A percentile compares a stretch with the other conserved stretches of the same genome.
Conservation (phyloP, 2,113 vertebrate species). For the Thamnophis sirtalis region DNA sequence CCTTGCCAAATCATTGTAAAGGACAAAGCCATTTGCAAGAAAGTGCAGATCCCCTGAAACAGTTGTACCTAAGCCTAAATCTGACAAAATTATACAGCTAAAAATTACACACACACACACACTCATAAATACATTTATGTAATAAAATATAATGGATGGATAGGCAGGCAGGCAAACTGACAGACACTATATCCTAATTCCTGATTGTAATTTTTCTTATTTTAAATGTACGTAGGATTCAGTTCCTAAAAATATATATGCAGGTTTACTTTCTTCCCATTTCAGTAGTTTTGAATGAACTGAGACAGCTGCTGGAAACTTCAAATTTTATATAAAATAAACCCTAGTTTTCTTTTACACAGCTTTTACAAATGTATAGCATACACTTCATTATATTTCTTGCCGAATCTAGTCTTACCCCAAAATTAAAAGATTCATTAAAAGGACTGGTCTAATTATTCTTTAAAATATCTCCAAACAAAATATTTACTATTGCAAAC, state of each 20-base stretch:
- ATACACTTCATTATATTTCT: neutral
- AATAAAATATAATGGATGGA: neutral
- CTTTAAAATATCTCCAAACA: neutral
- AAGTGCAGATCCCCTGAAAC: neutral
- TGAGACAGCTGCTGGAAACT: slow-evolving; percentile 7
- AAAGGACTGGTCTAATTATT: slow-evolving; percentile 11
- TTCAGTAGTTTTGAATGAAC: slow-evolving; percentile 11
- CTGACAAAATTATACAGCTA: neutral
- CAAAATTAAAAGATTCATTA: slow-evolving; percentile 20
- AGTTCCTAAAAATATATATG: slow-evolving; percentile 9
- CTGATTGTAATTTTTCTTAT: slow-evolving; percentile 46
- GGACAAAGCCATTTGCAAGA: neutral
- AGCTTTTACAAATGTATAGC: slow-evolving; percentile 6
- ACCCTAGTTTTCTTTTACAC: neutral
- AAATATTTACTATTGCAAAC: neutral
- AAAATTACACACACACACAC: neutral
- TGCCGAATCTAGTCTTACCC: slow-evolving; percentile 13
- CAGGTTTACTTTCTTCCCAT: neutral
- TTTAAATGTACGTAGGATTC: slow-evolving; percentile 1
- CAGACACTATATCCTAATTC: neutral
- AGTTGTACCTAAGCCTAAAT: neutral
- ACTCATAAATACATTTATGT: neutral
- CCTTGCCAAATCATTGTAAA: slow-evolving; percentile 10
- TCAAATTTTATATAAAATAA: slow-evolving; percentile 6
- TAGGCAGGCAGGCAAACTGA: neutral